Evolutionary conservation across 2,888 invertebrate species (phyloP), one percentile per base, ranked within the genome.

Genomic region (Diabrotica balteata): DNA sequence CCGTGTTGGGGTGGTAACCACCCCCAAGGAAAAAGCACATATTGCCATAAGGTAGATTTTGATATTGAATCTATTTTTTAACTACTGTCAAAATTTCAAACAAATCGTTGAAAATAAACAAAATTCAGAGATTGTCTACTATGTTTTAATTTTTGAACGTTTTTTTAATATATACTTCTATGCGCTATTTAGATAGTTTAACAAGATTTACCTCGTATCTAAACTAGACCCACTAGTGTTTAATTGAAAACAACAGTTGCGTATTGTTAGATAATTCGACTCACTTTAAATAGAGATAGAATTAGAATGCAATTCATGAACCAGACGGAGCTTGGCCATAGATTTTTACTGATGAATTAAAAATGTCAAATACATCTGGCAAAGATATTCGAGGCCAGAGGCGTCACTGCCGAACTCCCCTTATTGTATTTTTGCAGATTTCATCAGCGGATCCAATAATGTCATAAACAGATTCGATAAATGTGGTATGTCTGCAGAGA

Each of bases 361-460:
- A 69, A 69, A 66, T 66, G 69, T 69, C 66, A 69, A 50, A 61
- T 63, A 63, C 69, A 69, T 69, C 69, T 69, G 69, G 69, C 59
- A 45, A 54, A 65, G 65, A 59, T 46, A 47, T 11, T 49, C 42
- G 43, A 59, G 11, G 59, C 59, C 59, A 59, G 59, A 59, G 59
- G 59, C 59, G 59, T 59, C n/a, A 11, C 59, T 11, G 9, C 49
- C 11, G n/a, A 22, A 43, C 54, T 54, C 54, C 42, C 54, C 54
- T 11, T 10, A 42, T 43, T 51, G 11, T n/a, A 10, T 54, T 54
- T 10, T 53, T 11, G 7, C 42, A 42, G n/a, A 43, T 54, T 54
- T 54, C 7, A 22, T 8, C 51, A 8, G 52, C 52, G 52, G 11
- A 22, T 42, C 53, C 53, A 54, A 11, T n/a, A 17, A 43, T 11